Base-by-base conservation (phyloP, 1,140 invertebrate species). In the Anastatus disparis region DNA sequence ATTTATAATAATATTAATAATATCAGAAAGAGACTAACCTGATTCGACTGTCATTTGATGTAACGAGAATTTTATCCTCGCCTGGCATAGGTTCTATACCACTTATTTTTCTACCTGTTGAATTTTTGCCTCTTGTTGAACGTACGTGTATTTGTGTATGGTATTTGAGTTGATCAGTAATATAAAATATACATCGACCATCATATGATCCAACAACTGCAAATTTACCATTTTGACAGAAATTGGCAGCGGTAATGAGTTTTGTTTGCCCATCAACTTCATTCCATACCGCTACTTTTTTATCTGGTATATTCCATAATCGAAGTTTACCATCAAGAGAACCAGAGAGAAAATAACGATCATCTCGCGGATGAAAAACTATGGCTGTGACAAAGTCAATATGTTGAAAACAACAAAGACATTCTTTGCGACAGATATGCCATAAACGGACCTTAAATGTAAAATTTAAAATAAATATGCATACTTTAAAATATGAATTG, bases 371-470 rank as follows among this genome's bases (percentile, higher is more conserved):
- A 88, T 99, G 97, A 83, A 99, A 99, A 38, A 95, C 97, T 77
- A 99, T 98, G 1, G 97, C 96, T 0, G 97, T 99, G 20, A 99
- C 97, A 87, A 99, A 99, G 85, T 99, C 97, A 75, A 99, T 97
- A 80, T 99, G 97, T 82, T 99, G 97, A 84, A 99, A 99, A 83
- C 96, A 98, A 84, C 97, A 99, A 0, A 99, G 89, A 81, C 98
- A 99, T 84, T 99, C 97, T 78, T 95, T 93, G 22, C 97, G 86
- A 0, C 96, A 97, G 72, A 99, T 96, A 81, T 99, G 98, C 97
- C 97, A 99, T 46, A 99, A 86, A 35, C 97, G 88, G 13, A 72
- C 70, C 70, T 71, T n/a, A 10, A n/a, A 27, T 46, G 24, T 15
- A 40, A 50, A 26, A 29, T 31, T n/a, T n/a, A n/a, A n/a, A n/a